phyloP scores from a whole-genome alignment of 2,888 invertebrate species.

The Chaetogeoica ovagalla region DNA sequence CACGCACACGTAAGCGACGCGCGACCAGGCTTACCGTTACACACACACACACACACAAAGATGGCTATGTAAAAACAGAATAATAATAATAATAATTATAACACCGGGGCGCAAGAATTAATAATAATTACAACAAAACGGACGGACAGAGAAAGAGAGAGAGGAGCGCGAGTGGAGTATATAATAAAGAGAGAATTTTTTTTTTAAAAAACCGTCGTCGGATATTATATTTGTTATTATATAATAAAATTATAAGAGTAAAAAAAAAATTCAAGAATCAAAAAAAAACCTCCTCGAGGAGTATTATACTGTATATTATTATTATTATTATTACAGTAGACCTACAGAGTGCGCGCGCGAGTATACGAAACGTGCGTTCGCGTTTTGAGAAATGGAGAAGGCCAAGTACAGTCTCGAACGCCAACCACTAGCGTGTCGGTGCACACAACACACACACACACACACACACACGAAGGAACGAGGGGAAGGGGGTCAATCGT shows the following conservation, averaged over 20 bases:
- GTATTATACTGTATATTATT: no score
- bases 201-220: no score
- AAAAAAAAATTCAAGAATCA: no score
- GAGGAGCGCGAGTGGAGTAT: not conserved
- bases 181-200: not conserved
- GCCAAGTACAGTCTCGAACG: not conserved
- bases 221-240: no score
- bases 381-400: not conserved
- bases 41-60: not conserved
- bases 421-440: not conserved
- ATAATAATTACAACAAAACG: not conserved
- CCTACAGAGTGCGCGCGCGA: not conserved
- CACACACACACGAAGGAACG: not conserved
- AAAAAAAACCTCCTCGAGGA: no score
- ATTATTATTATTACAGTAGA: no score
- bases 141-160: not conserved
- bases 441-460: no score
- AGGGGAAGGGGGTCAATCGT: conserved; percentile 17
- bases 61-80: no score
- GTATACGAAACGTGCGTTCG: no score
- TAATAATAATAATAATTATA: no score
- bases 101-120: no score
- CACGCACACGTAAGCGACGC: not conserved
- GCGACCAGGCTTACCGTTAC: not conserved
- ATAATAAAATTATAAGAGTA: no score